Base-by-base conservation (phyloP, 2,797 vertebrate species). In the Pseudochaenichthys georgianus region DNA sequence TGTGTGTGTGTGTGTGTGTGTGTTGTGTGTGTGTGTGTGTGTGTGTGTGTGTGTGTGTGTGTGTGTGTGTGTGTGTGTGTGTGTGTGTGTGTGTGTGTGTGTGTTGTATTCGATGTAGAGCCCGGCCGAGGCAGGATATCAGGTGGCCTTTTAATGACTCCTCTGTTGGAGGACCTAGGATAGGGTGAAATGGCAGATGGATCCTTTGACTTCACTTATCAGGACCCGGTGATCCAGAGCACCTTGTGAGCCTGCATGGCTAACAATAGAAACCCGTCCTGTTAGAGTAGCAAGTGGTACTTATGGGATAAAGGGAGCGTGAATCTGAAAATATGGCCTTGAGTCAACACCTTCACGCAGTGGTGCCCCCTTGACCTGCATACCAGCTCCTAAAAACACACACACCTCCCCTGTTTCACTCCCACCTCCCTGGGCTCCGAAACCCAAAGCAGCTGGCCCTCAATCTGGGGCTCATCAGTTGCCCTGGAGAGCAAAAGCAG, bases 401-500 rank as follows among this genome's bases (percentile, higher is more conserved):
- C n/a, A n/a, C n/a, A n/a, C n/a, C n/a, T n/a, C n/a, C n/a, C n/a
- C n/a, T 43, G 45, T 3, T 59, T 57, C 76, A 84, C 73, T 68
- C 78, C 83, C 74, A 42, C 64, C 85, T 86, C 83, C 80, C 64
- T 55, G 67, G 77, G 85, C 61, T 71, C 70, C 17, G 54, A 89
- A 88, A 90, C 75, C 71, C 60, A 31, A 90, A 90, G 88, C 91
- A 91, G 89, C 89, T 89, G 90, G 77, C 72, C 31, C 5, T 89
- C 89, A 89, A 93, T 92, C 88, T 93, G 92, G 86, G 88, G 72
- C 78, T 88, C 89, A 91, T 93, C 89, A 91, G 85, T 67, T 73
- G 78, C 85, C 87, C 86, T 42, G 55, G 73, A 88, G 86, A 91
- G 79, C 63, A 57, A 82, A 86, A 88, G 81, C 78, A 89, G 85